Conservation (phyloP, 2,113 vertebrate genomes). For the Gorsachius goisagi region DNA sequence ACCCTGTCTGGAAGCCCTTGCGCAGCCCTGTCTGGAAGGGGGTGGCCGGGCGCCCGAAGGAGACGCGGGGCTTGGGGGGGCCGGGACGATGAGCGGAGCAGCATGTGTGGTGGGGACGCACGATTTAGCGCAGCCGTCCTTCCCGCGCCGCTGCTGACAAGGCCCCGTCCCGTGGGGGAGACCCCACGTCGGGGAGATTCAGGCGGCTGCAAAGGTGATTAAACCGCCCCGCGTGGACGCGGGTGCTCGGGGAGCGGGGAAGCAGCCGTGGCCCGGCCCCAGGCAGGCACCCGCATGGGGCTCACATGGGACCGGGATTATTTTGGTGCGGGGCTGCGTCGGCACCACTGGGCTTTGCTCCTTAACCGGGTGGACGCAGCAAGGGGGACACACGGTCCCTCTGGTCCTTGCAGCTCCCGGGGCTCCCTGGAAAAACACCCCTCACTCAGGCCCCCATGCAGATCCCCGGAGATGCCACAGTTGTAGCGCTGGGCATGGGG, state of each 20-base stretch:
- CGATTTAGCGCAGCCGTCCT: neutral
- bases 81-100: neutral
- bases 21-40: neutral
- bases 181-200: neutral
- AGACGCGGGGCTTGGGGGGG: neutral
- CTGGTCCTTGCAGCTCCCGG: neutral
- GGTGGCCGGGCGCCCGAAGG: fast-evolving
- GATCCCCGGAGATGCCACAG: neutral
- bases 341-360: fast-evolving
- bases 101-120: neutral
- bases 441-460: neutral
- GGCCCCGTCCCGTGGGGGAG: neutral
- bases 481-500: fast-evolving
- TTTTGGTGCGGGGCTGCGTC: neutral
- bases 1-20: neutral
- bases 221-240: fast-evolving
- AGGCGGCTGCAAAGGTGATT: fast-evolving
- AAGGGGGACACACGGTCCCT: neutral
- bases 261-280: neutral
- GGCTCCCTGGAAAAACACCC: neutral
- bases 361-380: neutral
- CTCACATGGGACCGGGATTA: fast-evolving
- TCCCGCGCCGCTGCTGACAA: neutral
- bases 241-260: fast-evolving
- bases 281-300: neutral